Evolutionary conservation across 2,888 invertebrate species (phyloP).

Genomic region (Schrankia costaestrigalis): DNA sequence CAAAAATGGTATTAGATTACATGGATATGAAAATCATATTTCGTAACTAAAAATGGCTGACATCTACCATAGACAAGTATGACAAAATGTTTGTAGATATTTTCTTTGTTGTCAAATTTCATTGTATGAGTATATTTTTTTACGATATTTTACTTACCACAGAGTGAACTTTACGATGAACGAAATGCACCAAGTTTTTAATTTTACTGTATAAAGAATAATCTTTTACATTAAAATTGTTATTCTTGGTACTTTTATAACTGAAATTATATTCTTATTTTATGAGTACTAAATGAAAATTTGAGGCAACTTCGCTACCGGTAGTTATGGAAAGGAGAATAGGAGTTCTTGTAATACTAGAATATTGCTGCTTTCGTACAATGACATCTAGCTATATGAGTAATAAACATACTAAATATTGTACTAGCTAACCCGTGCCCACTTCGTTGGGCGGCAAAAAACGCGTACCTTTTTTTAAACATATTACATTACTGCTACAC

Average conservation of each 20-base stretch:
- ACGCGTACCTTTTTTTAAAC: too few species aligned
- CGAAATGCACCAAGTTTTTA: constrained; percentile 32
- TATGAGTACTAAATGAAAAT: constrained; percentile 20
- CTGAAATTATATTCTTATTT: constrained; percentile 16
- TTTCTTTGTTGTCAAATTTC: constrained; percentile 21
- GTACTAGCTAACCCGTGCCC: too few species aligned
- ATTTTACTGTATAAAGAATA: constrained; percentile 24
- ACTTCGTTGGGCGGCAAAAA: too few species aligned
- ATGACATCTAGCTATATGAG: too few species aligned
- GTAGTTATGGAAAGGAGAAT: too few species aligned
- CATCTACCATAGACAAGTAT: constrained; percentile 19
- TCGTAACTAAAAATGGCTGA: constrained; percentile 8
- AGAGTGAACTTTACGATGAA: constrained; percentile 22
- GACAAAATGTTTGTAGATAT: constrained; percentile 13
- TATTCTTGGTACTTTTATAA: too few species aligned
- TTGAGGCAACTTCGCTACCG: too few species aligned
- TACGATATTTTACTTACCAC: constrained; percentile 26
- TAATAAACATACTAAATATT: too few species aligned
- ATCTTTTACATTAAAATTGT: not conserved
- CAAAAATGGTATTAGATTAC: too few species aligned
- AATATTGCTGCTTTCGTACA: too few species aligned
- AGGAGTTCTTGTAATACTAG: too few species aligned
- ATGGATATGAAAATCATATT: constrained; percentile 11
- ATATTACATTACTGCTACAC: too few species aligned
- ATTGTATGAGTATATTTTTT: constrained; percentile 27